These are phyloP conservation scores for Morbakka virulenta DNA, from an alignment of 30 jellyfish, hydroid and myxozoan genomes.

Conservation along the genomic window DNA sequence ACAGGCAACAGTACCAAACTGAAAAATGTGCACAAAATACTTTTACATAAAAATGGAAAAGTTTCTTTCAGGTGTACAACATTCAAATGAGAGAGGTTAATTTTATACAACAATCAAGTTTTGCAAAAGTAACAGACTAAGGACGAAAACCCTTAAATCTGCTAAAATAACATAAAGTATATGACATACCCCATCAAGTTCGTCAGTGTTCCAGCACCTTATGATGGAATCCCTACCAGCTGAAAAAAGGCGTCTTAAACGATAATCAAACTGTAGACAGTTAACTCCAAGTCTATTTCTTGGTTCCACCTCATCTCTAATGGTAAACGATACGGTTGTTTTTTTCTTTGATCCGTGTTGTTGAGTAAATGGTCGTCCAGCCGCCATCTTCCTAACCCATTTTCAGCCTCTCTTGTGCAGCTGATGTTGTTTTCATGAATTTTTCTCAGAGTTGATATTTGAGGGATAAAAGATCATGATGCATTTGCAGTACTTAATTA, in stretches of 20 bases:
- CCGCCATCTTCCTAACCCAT: constrained; percentile 34
- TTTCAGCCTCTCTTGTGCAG: background rate
- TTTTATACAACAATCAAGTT: too few species aligned
- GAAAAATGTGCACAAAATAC: too few species aligned
- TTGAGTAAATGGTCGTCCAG: constrained; percentile 40
- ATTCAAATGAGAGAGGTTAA: too few species aligned
- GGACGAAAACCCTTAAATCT: too few species aligned
- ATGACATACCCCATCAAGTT: constrained; percentile 28
- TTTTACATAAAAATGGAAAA: too few species aligned
- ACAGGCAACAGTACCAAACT: too few species aligned
- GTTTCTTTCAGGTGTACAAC: too few species aligned
- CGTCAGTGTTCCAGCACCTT: constrained; percentile 88
- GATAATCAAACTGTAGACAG: constrained; percentile 82
- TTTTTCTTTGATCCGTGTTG: constrained; percentile 52
- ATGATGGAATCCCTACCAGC: constrained; percentile 98
- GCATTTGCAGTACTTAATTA: too few species aligned
- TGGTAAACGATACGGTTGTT: constrained; percentile 71
- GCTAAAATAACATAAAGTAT: too few species aligned
- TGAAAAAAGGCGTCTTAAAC: constrained; percentile 60
- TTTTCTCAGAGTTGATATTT: too few species aligned
- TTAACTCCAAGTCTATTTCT: constrained; percentile 86
- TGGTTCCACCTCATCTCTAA: constrained; percentile 79
- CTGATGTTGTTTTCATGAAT: background rate
- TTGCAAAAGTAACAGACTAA: too few species aligned
- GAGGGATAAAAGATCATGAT: too few species aligned